phyloP scores from a whole-genome alignment of 2,888 invertebrate genomes.

The Scaptomyza tumidula region DNA sequence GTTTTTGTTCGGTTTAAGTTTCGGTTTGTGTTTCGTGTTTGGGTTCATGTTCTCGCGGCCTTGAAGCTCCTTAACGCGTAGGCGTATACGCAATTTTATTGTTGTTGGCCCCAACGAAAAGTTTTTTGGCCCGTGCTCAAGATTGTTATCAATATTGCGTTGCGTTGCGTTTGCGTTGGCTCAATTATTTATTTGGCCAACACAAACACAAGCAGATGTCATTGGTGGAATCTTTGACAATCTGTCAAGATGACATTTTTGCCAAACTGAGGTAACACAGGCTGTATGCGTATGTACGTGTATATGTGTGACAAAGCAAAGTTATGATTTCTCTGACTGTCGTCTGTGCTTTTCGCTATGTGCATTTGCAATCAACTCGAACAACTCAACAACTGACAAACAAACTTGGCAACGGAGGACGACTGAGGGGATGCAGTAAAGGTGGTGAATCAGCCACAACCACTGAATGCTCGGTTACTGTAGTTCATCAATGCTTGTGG shows the following conservation, averaged over 20 bases:
- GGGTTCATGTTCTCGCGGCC: conserved; percentile 26
- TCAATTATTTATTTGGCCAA: conserved; percentile 58
- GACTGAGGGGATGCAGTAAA: background rate
- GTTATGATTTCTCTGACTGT: background rate
- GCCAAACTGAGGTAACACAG: conserved; percentile 13
- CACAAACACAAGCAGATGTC: conserved; percentile 40
- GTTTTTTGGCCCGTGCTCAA: conserved; percentile 12
- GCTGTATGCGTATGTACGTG: background rate
- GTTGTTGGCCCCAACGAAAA: conserved; percentile 36
- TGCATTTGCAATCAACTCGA: conserved; percentile 26
- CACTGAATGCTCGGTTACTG: conserved; percentile 18
- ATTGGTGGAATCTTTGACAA: conserved; percentile 1
- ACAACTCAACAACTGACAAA: conserved; percentile 1
- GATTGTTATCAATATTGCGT: conserved; percentile 44
- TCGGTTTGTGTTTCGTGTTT: conserved; percentile 2
- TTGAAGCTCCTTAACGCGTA: conserved; percentile 26
- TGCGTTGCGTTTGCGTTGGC: conserved; percentile 25
- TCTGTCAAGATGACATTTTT: conserved; percentile 14
- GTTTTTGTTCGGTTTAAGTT: conserved; percentile 40
- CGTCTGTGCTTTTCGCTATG: background rate
- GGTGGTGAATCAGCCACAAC: conserved; percentile 25
- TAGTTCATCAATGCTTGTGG: conserved; percentile 56
- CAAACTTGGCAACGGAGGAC: background rate
- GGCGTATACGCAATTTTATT: conserved; percentile 66
- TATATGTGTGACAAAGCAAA: background rate